Conservation (phyloP, 2,888 invertebrate species). For the Papilio protenor region DNA sequence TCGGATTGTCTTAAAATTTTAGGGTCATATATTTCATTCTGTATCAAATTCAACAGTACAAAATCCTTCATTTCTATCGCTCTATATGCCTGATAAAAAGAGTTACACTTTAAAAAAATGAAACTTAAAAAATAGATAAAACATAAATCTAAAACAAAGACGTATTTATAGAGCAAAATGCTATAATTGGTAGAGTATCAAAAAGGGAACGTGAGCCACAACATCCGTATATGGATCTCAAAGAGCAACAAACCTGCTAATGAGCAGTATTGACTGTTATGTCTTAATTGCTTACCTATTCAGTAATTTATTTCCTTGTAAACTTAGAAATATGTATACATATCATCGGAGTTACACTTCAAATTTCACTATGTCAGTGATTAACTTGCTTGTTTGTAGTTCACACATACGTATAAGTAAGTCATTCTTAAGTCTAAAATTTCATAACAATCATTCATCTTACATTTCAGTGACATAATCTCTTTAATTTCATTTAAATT, state of each 20-base stretch:
- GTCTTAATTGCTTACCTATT: conserved; percentile 58
- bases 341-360: too few relatives aligned
- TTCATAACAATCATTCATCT: neutral
- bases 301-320: neutral
- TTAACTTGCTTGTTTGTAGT: too few relatives aligned
- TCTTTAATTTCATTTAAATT: neutral
- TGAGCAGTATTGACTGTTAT: conserved; percentile 61
- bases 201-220: conserved; percentile 33
- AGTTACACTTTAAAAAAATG: neutral
- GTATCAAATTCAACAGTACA: neutral
- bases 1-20: neutral
- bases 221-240: conserved; percentile 34
- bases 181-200: conserved; percentile 70
- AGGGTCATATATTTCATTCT: neutral
- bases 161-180: conserved; percentile 61
- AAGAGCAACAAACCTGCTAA: conserved; percentile 69
- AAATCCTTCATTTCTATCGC: neutral
- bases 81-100: neutral
- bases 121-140: neutral
- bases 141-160: conserved; percentile 15
- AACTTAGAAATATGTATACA: neutral
- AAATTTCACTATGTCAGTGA: too few relatives aligned
- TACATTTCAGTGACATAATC: too few relatives aligned
- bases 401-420: too few relatives aligned
- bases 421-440: neutral